A percentile compares a stretch with the other conserved stretches of the same genome.
Evolutionary conservation across 64 coral and sea anemone species (phyloP).

Genomic region (Stichodactyla helianthus): DNA sequence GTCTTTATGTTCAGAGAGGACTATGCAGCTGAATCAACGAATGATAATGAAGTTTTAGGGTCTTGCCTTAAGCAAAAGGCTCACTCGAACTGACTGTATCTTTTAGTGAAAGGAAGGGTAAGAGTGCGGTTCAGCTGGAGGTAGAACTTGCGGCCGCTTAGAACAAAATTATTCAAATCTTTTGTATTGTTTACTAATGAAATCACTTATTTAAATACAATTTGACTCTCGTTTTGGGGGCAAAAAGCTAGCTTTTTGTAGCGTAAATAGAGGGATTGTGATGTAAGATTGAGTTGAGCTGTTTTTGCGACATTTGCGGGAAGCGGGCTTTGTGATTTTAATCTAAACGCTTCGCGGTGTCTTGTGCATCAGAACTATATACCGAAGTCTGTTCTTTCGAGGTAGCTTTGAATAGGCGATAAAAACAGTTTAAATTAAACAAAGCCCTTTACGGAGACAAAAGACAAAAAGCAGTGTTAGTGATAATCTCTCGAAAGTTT

Average conservation of each 20-base stretch:
- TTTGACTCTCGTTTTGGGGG: background rate
- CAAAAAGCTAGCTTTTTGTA: background rate
- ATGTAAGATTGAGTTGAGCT: background rate
- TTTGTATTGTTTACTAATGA: background rate
- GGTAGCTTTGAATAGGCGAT: background rate
- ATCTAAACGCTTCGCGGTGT: background rate
- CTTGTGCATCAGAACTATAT: background rate
- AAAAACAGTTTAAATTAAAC: constrained; percentile 10
- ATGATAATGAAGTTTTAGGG: background rate
- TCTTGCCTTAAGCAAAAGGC: background rate
- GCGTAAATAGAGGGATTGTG: background rate
- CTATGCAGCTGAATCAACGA: background rate
- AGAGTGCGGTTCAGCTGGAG: background rate
- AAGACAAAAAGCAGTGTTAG: background rate
- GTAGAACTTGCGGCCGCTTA: background rate
- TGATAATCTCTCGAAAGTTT: background rate
- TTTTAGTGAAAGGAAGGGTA: background rate
- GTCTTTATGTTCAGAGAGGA: background rate
- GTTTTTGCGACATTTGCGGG: background rate
- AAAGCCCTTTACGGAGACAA: background rate
- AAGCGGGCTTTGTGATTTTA: background rate
- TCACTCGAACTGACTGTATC: background rate
- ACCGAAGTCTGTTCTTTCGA: background rate
- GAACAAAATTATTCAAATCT: background rate
- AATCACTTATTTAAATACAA: background rate